Conservation (phyloP, 2,888 invertebrate species). For the Oxytorus armatus region DNA sequence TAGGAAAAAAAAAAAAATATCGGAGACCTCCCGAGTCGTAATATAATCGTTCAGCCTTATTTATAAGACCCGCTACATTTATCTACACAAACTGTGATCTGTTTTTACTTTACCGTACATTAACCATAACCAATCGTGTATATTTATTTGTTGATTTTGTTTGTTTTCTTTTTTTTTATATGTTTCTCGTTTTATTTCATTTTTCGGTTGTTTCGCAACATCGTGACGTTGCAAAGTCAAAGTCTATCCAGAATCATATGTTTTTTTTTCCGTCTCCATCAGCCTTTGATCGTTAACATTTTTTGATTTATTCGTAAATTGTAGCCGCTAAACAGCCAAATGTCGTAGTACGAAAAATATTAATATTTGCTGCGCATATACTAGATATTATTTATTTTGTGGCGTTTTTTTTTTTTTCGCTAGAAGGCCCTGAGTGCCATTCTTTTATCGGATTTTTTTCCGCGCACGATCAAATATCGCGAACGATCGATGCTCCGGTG, state of each 20-base stretch:
- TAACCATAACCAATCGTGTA: conserved; percentile 36
- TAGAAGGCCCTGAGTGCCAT: conserved; percentile 31
- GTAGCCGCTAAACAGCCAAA: conserved; percentile 52
- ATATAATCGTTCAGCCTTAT: conserved; percentile 53
- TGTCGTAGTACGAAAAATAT: conserved; percentile 24
- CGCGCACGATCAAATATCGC: background rate
- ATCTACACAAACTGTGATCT: conserved; percentile 67
- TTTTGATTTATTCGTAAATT: conserved; percentile 39
- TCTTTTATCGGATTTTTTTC: background rate
- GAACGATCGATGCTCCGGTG: conserved; percentile 32
- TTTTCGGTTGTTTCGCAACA: conserved; percentile 25
- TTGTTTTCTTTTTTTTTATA: conserved; percentile 28
- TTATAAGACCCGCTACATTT: conserved; percentile 61
- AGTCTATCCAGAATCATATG: conserved; percentile 53
- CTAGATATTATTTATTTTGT: conserved; percentile 11
- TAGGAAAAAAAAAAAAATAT: conserved; percentile 21
- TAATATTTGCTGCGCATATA: background rate
- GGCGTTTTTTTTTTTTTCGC: conserved; percentile 13
- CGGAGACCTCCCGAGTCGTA: conserved; percentile 40
- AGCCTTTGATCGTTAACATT: conserved; percentile 6
- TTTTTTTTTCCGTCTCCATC: conserved; percentile 26
- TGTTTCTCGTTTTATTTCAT: conserved; percentile 16
- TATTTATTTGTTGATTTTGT: conserved; percentile 55
- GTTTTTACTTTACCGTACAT: conserved; percentile 63
- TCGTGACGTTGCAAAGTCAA: conserved; percentile 44